Conservation (phyloP, 2,888 invertebrate species). For the Andrena fulva region DNA sequence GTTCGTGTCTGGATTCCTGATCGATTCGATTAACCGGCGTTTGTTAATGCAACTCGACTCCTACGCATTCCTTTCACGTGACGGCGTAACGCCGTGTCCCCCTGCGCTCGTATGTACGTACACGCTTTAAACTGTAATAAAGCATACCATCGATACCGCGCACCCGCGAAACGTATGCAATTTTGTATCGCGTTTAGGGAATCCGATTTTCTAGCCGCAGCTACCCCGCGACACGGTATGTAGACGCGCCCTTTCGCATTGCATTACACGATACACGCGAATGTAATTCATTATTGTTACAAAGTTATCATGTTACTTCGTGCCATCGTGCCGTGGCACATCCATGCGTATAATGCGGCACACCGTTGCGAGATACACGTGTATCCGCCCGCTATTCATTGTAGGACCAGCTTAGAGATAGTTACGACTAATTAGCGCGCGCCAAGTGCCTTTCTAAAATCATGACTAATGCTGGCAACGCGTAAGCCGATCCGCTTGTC, state of each 20-base stretch:
- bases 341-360: background rate
- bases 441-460: constrained; percentile 15
- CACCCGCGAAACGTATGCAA: constrained; percentile 9
- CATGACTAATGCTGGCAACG: constrained; percentile 1
- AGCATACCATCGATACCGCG: background rate
- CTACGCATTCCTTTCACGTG: constrained; percentile 13
- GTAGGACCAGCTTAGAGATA: constrained; percentile 13
- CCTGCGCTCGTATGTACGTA: background rate
- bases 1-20: constrained; percentile 13
- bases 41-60: constrained; percentile 21
- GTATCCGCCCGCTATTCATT: background rate
- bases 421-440: constrained; percentile 35
- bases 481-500: background rate
- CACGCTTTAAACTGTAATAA: background rate
- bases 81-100: background rate
- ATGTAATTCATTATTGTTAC: constrained; percentile 40
- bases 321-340: background rate
- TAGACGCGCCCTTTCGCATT: background rate
- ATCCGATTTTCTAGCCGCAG: background rate
- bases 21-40: constrained; percentile 15
- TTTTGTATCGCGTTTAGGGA: background rate
- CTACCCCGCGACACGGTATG: background rate
- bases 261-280: constrained; percentile 1
- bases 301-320: constrained; percentile 46
- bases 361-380: constrained; percentile 12